A percentile compares a stretch with the other conserved stretches of the same genome.
Conservation (phyloP, 2,113 vertebrate genomes). For the Elachura formosa region DNA sequence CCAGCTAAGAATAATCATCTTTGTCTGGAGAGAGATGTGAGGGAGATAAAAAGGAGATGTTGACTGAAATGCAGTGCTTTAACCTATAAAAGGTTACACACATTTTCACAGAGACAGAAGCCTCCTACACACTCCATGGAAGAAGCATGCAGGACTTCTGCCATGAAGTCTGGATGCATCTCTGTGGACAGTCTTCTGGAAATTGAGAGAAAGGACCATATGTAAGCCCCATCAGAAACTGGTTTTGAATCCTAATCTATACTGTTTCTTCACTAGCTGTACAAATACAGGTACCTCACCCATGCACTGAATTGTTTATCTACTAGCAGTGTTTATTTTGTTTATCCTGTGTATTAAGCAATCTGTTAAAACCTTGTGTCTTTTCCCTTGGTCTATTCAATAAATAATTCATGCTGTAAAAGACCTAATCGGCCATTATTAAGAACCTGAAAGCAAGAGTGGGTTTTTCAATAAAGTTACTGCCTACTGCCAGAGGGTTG, state of each 20-base stretch:
- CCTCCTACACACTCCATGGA: too few species aligned
- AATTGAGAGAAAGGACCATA: background rate
- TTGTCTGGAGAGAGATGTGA: background rate
- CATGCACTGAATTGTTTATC: background rate
- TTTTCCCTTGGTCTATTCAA: background rate
- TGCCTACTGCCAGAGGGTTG: background rate
- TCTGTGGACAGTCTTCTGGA: background rate
- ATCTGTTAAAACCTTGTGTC: background rate
- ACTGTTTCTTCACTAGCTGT: background rate
- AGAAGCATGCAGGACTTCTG: background rate
- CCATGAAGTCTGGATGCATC: background rate
- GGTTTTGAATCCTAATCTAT: background rate
- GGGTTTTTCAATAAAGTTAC: background rate
- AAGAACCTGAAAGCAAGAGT: rapidly evolving
- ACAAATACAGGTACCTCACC: background rate
- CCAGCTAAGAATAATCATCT: background rate
- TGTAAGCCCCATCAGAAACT: too few species aligned
- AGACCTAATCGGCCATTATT: background rate
- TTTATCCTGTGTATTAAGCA: background rate
- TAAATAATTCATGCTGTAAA: background rate
- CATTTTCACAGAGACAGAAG: background rate
- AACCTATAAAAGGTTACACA: background rate
- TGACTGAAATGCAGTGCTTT: background rate
- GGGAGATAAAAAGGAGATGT: background rate
- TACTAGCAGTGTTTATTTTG: background rate